Evolutionary conservation across 2,797 vertebrate genomes (phyloP).

Genomic region (Gambusia yucatana): DNA sequence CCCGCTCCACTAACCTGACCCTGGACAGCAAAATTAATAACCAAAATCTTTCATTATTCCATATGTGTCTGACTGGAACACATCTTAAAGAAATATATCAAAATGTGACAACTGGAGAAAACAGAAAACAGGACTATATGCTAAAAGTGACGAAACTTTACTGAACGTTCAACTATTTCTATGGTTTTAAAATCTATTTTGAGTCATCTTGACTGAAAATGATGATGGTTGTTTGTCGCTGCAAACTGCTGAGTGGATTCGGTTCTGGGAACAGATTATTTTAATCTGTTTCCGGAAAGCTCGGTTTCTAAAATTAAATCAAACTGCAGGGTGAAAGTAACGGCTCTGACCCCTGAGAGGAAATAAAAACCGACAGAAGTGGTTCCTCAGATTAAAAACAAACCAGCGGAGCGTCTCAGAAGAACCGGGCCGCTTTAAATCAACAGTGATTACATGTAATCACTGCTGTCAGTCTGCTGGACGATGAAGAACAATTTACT

Average conservation of each 20-base stretch:
- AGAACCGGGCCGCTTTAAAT: constrained; percentile 6
- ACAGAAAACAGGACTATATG: neutral
- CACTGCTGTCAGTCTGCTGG: neutral
- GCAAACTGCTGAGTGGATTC: neutral
- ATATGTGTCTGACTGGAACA: neutral
- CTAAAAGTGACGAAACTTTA: neutral
- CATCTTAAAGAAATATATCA: neutral
- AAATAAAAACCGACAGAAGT: constrained; percentile 3
- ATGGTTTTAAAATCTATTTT: neutral
- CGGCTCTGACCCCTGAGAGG: neutral
- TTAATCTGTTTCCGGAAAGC: neutral
- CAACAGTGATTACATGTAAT: constrained; percentile 41
- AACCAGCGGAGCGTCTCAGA: neutral
- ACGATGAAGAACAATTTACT: neutral
- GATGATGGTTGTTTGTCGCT: neutral
- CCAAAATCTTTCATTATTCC: neutral
- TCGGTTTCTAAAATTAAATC: neutral
- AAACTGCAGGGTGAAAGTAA: neutral
- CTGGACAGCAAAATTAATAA: constrained; percentile 61
- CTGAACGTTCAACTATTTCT: neutral
- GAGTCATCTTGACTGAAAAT: neutral
- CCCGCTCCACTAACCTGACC: constrained; percentile 93
- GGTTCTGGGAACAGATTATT: neutral
- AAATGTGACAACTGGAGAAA: neutral
- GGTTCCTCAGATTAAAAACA: neutral